Conservation (phyloP, 2,888 invertebrate genomes). For the Patella depressa region DNA sequence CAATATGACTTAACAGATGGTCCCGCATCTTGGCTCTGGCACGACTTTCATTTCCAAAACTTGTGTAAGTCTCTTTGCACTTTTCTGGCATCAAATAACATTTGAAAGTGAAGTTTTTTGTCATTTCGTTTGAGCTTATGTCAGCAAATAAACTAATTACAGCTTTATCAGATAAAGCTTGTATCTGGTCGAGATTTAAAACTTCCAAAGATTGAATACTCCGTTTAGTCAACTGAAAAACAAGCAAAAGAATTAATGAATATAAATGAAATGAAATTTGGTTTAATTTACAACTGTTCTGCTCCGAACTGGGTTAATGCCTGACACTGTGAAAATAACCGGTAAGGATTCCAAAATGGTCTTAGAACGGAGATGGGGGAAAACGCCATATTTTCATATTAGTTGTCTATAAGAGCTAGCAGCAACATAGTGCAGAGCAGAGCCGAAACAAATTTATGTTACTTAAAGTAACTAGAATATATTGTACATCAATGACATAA, state of each 20-base stretch:
- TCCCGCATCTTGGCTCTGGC: constrained; percentile 74
- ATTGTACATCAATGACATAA: too few species aligned
- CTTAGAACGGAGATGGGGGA: too few species aligned
- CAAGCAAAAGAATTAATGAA: constrained; percentile 12
- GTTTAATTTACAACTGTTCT: too few species aligned
- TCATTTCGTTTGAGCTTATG: constrained; percentile 74
- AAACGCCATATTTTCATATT: too few species aligned
- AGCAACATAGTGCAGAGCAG: too few species aligned
- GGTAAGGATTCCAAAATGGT: too few species aligned
- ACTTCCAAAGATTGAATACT: constrained; percentile 50
- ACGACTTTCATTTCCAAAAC: constrained; percentile 75
- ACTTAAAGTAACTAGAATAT: too few species aligned
- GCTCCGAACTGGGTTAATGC: too few species aligned
- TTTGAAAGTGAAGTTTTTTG: constrained; percentile 74
- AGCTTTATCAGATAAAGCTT: constrained; percentile 72
- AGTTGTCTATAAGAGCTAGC: too few species aligned
- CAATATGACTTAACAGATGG: constrained; percentile 73
- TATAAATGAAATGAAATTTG: background rate
- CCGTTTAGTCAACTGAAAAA: constrained; percentile 45
- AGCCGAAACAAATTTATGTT: too few species aligned
- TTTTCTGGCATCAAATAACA: constrained; percentile 73
- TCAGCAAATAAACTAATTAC: constrained; percentile 74
- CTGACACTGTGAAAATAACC: too few species aligned
- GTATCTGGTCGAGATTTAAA: constrained; percentile 64
- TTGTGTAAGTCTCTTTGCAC: constrained; percentile 73